Evolutionary conservation across 2,888 invertebrate genomes (phyloP).

Genomic region (Acronicta psi): DNA sequence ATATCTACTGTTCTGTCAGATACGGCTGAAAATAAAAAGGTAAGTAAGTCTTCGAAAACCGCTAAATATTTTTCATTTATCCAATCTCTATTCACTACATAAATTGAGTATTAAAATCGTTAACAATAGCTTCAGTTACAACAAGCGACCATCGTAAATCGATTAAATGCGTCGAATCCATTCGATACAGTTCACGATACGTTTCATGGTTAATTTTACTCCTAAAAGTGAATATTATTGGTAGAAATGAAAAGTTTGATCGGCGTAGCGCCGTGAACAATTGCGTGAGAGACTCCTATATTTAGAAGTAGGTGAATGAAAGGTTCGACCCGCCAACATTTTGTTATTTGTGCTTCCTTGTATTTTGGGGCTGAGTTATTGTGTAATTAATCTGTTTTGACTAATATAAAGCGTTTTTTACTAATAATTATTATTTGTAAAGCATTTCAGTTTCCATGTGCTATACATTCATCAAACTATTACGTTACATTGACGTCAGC

Average conservation of each 20-base stretch:
- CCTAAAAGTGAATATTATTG: constrained; percentile 36
- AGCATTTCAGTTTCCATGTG: neutral
- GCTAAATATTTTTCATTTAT: neutral
- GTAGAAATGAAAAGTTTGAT: constrained; percentile 55
- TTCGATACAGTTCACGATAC: constrained; percentile 51
- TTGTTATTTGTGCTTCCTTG: constrained; percentile 10
- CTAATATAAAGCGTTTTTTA: neutral
- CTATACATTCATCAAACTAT: constrained; percentile 8
- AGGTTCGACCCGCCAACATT: constrained; percentile 17
- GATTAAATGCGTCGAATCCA: constrained; percentile 51
- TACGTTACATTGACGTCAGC: constrained; percentile 24
- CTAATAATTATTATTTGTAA: neutral
- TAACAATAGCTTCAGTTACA: constrained; percentile 59
- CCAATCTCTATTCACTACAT: constrained; percentile 7
- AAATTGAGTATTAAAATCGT: constrained; percentile 47
- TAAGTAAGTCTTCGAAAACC: too few species aligned
- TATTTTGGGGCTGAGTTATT: neutral
- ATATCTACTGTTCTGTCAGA: neutral
- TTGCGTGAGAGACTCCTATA: constrained; percentile 43
- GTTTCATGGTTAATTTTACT: constrained; percentile 49
- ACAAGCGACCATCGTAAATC: constrained; percentile 54
- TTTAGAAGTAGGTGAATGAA: constrained; percentile 51
- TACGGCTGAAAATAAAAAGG: neutral
- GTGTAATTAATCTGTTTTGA: neutral
- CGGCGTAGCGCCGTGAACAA: constrained; percentile 38